Evolutionary conservation across 2,113 vertebrate genomes (phyloP).

Genomic region (Brevimyrus niger): DNA sequence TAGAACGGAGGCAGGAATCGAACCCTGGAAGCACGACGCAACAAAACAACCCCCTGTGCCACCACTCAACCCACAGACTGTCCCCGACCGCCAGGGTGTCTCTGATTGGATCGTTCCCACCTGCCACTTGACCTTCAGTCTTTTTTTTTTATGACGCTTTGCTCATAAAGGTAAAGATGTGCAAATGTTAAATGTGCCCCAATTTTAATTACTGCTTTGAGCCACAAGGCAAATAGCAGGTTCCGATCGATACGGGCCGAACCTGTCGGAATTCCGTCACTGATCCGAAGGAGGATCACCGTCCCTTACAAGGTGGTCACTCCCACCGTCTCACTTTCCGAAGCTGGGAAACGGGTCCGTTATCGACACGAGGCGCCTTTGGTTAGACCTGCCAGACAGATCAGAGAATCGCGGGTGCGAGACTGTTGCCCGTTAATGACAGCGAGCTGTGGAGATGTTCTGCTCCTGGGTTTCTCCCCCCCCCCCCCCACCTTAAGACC

Average conservation of each 20-base stretch:
- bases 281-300: constrained; percentile 36
- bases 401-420: not conserved
- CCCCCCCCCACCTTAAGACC: not conserved
- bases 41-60: not conserved
- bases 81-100: not conserved
- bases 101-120: constrained; percentile 10
- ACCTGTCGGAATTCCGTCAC: constrained; percentile 57
- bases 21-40: not conserved
- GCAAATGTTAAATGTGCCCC: constrained; percentile 58
- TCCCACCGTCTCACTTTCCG: not conserved
- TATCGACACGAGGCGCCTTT: not conserved
- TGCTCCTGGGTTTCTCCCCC: not conserved
- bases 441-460: not conserved
- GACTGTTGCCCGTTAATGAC: not conserved
- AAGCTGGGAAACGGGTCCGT: not conserved
- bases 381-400: not conserved
- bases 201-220: constrained; percentile 66
- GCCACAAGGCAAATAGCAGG: constrained; percentile 66
- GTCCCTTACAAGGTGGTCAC: not conserved
- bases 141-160: constrained; percentile 40
- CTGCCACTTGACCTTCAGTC: constrained; percentile 60
- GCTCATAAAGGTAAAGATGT: constrained; percentile 58
- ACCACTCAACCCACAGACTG: not conserved
- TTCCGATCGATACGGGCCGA: constrained; percentile 60
- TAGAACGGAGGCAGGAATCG: not conserved